Percentiles rank a stretch among this genome's conserved stretches.
Evolutionary conservation across 2,113 vertebrate genomes (phyloP).

Genomic region (Alces alces): DNA sequence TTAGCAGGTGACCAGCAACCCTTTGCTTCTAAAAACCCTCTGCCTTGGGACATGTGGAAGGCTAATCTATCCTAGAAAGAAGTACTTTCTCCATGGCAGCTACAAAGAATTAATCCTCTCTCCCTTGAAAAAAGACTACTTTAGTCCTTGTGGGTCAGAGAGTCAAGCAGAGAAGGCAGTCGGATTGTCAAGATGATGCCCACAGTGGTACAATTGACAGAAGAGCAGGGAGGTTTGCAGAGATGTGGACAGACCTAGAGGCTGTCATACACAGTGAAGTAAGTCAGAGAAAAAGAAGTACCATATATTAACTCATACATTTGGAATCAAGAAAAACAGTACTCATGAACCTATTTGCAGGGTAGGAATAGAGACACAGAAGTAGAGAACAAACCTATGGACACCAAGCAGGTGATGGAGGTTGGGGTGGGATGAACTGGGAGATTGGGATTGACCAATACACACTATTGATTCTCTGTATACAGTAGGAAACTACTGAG

Average conservation of each 20-base stretch:
- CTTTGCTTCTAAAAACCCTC: background rate
- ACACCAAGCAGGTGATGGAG: fast-evolving
- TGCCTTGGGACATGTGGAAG: background rate
- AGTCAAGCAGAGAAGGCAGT: background rate
- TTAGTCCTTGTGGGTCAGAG: background rate
- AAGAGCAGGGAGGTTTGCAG: background rate
- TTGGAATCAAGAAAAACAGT: background rate
- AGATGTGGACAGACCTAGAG: background rate
- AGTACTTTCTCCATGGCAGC: background rate
- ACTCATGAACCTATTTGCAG: background rate
- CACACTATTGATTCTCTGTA: background rate
- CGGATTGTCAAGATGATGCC: fast-evolving
- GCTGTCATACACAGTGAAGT: background rate
- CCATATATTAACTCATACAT: background rate
- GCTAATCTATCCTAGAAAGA: background rate
- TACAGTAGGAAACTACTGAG: background rate
- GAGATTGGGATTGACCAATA: background rate
- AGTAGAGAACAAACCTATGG: background rate
- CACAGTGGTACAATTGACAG: background rate
- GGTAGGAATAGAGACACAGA: background rate
- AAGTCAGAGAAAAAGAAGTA: background rate
- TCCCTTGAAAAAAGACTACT: background rate
- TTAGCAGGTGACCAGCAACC: background rate
- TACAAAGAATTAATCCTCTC: background rate
- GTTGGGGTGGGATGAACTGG: background rate